These are phyloP conservation scores for Pteronotus mesoamericanus DNA, from an alignment of 2,797 vertebrate species.

Conservation along the genomic window DNA sequence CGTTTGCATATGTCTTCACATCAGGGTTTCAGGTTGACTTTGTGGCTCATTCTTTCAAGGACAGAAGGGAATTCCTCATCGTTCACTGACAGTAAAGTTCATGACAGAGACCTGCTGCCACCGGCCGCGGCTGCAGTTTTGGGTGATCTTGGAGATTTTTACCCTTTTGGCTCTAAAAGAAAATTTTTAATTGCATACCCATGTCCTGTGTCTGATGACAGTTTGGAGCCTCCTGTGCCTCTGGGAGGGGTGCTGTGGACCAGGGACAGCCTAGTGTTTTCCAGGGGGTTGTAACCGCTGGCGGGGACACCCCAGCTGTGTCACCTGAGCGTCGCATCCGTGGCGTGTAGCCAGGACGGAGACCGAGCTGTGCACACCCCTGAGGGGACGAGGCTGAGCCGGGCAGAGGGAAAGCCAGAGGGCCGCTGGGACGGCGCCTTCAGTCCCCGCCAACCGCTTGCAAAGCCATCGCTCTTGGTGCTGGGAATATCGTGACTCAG, in stretches of 20 bases:
- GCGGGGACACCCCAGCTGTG: background rate
- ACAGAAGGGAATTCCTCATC: constrained; percentile 30
- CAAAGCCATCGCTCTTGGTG: background rate
- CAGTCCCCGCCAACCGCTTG: background rate
- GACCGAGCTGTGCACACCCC: background rate
- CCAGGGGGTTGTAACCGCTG: background rate
- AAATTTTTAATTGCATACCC: background rate
- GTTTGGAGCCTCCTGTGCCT: background rate
- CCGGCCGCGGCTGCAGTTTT: background rate
- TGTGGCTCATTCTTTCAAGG: constrained; percentile 4
- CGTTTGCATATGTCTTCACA: constrained; percentile 39
- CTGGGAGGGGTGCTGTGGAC: background rate
- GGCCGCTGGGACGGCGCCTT: background rate
- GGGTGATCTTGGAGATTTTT: background rate
- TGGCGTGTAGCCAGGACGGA: background rate
- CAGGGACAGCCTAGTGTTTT: too few relatives aligned
- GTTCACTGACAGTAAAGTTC: background rate
- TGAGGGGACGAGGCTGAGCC: background rate
- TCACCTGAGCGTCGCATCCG: fast-evolving
- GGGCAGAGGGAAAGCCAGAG: background rate
- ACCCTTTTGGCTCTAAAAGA: background rate
- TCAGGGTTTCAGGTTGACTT: constrained; percentile 44
- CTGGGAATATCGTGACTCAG: background rate
- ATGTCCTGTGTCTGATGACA: background rate
- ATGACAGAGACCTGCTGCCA: background rate